A percentile compares a stretch with the other conserved stretches of the same genome.
Conservation (phyloP, 2,113 vertebrate genomes). For the Sus scrofa region DNA sequence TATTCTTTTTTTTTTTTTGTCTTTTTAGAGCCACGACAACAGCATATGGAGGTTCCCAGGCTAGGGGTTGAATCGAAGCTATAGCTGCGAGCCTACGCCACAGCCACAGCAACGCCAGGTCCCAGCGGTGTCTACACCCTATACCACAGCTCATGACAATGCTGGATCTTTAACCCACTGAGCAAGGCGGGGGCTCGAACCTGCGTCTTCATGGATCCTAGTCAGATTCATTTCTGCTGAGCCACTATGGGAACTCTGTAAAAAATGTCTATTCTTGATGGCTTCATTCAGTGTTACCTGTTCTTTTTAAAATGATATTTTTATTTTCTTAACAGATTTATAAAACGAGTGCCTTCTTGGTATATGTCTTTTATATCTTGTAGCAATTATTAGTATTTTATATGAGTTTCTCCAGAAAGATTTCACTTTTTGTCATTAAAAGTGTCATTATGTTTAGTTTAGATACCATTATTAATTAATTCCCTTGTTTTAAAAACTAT, state of each 20-base stretch:
- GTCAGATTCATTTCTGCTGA: too few relatives aligned
- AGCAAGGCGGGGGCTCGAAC: too few relatives aligned
- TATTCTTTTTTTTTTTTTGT: not conserved
- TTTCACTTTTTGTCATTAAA: slow-evolving; percentile 18
- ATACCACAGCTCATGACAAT: too few relatives aligned
- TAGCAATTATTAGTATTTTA: not conserved
- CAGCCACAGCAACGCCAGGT: too few relatives aligned
- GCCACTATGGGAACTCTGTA: too few relatives aligned
- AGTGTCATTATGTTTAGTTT: not conserved
- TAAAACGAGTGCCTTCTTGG: not conserved
- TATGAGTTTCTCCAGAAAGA: slow-evolving; percentile 23
- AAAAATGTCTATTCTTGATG: not conserved
- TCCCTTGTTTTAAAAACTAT: slow-evolving; percentile 34
- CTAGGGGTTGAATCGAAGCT: too few relatives aligned
- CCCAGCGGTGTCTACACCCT: too few relatives aligned
- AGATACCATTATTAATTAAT: slow-evolving; percentile 24
- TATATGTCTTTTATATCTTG: not conserved
- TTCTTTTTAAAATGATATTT: slow-evolving; percentile 51
- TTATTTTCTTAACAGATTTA: slow-evolving; percentile 26
- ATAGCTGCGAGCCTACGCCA: too few relatives aligned
- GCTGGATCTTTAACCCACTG: too few relatives aligned
- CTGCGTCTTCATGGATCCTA: too few relatives aligned
- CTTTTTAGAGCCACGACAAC: too few relatives aligned
- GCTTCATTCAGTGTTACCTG: not conserved
- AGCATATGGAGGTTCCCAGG: too few relatives aligned